These are phyloP conservation scores for Lasioglossum morio DNA, from an alignment of 2,888 invertebrate species.

Conservation along the genomic window DNA sequence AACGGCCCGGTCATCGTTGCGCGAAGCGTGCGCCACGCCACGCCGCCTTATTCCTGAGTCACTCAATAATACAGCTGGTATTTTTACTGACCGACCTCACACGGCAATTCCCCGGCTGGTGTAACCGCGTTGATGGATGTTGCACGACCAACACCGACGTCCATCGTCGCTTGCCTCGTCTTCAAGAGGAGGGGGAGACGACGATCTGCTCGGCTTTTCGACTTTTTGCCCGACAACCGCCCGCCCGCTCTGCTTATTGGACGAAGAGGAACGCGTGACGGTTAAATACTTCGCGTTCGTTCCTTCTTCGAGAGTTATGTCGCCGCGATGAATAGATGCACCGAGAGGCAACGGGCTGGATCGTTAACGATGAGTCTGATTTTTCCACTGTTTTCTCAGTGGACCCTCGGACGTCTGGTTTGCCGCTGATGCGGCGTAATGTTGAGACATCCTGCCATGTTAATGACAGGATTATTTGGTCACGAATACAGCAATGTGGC, in stretches of 20 bases:
- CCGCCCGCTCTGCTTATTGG: conserved; percentile 39
- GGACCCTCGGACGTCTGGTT: background rate
- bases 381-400: background rate
- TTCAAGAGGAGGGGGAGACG: background rate
- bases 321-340: conserved; percentile 50
- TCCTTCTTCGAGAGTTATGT: conserved; percentile 62
- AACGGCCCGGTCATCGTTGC: conserved; percentile 38
- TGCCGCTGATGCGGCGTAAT: background rate
- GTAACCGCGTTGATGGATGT: conserved; percentile 36
- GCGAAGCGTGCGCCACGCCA: conserved; percentile 10
- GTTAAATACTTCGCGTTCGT: conserved; percentile 71
- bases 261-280: conserved; percentile 68
- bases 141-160: conserved; percentile 30
- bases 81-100: conserved; percentile 66
- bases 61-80: conserved; percentile 58
- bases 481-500: too few species aligned
- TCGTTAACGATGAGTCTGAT: background rate
- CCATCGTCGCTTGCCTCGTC: conserved; percentile 11
- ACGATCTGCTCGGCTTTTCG: conserved; percentile 25
- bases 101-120: conserved; percentile 54
- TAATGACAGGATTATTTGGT: background rate
- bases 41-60: conserved; percentile 46
- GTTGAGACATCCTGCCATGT: background rate
- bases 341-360: background rate
- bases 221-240: conserved; percentile 40